Conservation (phyloP, 2,113 vertebrate genomes). For the Chroicocephalus ridibundus region DNA sequence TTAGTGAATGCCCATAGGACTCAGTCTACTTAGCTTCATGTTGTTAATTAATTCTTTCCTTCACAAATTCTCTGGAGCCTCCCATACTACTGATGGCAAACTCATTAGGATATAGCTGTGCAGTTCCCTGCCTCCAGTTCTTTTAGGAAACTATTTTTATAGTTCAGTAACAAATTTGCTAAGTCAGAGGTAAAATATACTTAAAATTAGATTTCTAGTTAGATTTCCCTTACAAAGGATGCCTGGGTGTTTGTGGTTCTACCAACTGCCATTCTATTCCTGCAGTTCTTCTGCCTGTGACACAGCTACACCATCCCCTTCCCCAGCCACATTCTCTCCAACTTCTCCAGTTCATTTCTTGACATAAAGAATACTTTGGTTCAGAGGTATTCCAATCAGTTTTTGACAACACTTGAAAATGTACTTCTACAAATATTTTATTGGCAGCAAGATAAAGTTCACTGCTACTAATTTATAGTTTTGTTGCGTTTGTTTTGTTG, state of each 20-base stretch:
- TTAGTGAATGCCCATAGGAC: background rate
- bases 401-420: background rate
- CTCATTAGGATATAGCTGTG: background rate
- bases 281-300: background rate
- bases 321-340: background rate
- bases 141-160: background rate
- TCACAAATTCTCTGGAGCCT: background rate
- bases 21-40: background rate
- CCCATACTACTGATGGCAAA: background rate
- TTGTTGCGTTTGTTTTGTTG: background rate
- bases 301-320: background rate
- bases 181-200: background rate
- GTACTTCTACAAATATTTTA: background rate
- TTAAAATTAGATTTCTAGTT: background rate
- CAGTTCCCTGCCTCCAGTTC: background rate
- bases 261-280: background rate
- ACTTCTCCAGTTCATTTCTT: background rate
- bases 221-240: background rate
- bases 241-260: background rate
- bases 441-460: background rate
- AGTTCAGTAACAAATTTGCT: background rate
- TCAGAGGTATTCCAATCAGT: background rate
- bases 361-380: background rate
- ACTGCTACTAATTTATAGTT: background rate
- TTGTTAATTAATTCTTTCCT: conserved; percentile 43